These are phyloP conservation scores for Lacerta bilineata DNA, from an alignment of 2,797 vertebrate species.

Conservation along the genomic window DNA sequence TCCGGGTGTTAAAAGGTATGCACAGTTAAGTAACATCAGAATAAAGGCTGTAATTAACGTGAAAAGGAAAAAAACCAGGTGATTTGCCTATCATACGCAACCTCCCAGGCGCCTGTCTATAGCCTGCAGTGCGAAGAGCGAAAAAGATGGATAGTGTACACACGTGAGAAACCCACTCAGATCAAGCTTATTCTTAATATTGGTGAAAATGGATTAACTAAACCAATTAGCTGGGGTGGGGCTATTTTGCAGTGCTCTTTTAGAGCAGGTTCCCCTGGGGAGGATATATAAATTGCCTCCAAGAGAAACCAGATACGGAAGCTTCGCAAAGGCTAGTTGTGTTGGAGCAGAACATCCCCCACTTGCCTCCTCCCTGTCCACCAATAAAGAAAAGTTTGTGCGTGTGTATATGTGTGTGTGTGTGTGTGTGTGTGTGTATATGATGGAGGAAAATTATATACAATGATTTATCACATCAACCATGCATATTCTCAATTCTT, in stretches of 20 bases:
- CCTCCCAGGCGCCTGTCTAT: neutral
- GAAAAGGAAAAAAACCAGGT: neutral
- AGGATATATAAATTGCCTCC: neutral
- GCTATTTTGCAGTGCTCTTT: neutral
- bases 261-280: neutral
- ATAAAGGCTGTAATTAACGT: neutral
- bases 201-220: conserved; percentile 45
- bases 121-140: neutral
- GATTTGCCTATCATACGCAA: conserved; percentile 21
- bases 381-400: no score
- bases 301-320: neutral
- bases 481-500: conserved; percentile 54
- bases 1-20: conserved; percentile 23
- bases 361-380: neutral
- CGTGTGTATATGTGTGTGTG: no score
- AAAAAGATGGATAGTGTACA: neutral
- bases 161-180: neutral
- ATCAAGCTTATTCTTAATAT: conserved; percentile 33
- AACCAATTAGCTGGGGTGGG: conserved; percentile 34
- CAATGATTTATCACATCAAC: conserved; percentile 48
- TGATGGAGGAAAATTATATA: conserved; percentile 52
- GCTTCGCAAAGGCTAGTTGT: neutral
- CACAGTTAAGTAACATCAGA: neutral
- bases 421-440: no score
- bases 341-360: no score